Percentiles rank a stretch among this genome's conserved stretches.
Evolutionary conservation across 1,140 invertebrate genomes (phyloP).

Genomic region (Drosophila sproati): DNA sequence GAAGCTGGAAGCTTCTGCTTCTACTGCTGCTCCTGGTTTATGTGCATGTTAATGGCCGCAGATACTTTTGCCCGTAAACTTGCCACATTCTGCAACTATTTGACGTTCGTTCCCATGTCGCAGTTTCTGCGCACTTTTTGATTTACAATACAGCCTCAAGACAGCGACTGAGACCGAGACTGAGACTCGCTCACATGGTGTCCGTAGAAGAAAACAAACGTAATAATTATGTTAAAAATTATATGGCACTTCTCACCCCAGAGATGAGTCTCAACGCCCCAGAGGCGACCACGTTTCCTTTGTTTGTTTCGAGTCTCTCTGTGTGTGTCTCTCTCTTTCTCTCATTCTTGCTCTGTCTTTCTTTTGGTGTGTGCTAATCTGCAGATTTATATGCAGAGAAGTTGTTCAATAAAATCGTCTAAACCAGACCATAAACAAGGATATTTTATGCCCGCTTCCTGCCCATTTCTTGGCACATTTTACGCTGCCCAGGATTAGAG

Average conservation of each 20-base stretch:
- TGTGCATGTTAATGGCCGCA: conserved; percentile 49
- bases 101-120: conserved; percentile 34
- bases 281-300: conserved; percentile 23
- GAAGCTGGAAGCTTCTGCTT: conserved; percentile 28
- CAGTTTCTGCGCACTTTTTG: conserved; percentile 44
- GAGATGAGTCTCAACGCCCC: conserved; percentile 21
- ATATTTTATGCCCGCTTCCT: conserved; percentile 73
- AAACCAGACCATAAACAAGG: conserved; percentile 83
- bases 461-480: conserved; percentile 47
- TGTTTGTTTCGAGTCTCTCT: conserved; percentile 25
- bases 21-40: conserved; percentile 51
- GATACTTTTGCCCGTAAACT: conserved; percentile 28
- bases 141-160: conserved; percentile 32
- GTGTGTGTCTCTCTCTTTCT: conserved; percentile 30
- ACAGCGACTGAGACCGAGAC: neutral
- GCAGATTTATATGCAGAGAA: conserved; percentile 84
- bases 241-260: conserved; percentile 80
- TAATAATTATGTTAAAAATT: conserved; percentile 83
- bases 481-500: conserved; percentile 66
- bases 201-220: conserved; percentile 69
- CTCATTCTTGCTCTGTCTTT: neutral
- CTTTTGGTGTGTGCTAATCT: conserved; percentile 73
- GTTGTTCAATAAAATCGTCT: conserved; percentile 84
- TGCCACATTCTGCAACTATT: conserved; percentile 32
- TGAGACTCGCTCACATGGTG: conserved; percentile 48